Conservation (phyloP, 2,113 vertebrate genomes). For the Aviceda subcristata region DNA sequence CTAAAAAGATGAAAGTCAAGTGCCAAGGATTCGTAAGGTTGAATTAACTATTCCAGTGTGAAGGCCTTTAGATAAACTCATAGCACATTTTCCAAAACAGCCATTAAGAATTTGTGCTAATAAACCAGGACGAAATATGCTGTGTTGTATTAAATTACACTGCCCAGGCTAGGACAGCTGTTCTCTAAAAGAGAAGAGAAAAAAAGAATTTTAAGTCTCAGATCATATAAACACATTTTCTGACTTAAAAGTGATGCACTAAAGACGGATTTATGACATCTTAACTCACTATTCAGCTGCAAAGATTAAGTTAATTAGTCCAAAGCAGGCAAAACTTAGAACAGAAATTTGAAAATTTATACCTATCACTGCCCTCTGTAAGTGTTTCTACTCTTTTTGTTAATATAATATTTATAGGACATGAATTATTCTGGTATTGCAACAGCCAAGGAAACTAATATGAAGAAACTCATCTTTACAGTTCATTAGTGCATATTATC, state of each 20-base stretch:
- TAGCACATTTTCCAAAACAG: slow-evolving; percentile 72
- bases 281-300: background rate
- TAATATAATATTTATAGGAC: background rate
- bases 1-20: slow-evolving; percentile 56
- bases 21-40: slow-evolving; percentile 59
- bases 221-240: background rate
- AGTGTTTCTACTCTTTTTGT: background rate
- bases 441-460: background rate
- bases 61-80: slow-evolving; percentile 58
- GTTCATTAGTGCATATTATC: background rate
- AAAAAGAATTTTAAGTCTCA: background rate
- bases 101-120: slow-evolving; percentile 62
- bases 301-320: background rate
- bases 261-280: background rate
- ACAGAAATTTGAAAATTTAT: background rate
- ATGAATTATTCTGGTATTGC: background rate
- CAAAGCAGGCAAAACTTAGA: background rate
- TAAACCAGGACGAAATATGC: slow-evolving; percentile 43
- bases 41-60: slow-evolving; percentile 38
- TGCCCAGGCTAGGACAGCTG: slow-evolving; percentile 79
- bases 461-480: background rate
- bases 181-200: slow-evolving; percentile 2
- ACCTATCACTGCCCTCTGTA: background rate
- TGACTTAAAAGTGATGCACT: background rate
- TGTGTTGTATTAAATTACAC: slow-evolving; percentile 68